Conservation (phyloP, 2,113 vertebrate genomes). For the Sapayoa aenigma region DNA sequence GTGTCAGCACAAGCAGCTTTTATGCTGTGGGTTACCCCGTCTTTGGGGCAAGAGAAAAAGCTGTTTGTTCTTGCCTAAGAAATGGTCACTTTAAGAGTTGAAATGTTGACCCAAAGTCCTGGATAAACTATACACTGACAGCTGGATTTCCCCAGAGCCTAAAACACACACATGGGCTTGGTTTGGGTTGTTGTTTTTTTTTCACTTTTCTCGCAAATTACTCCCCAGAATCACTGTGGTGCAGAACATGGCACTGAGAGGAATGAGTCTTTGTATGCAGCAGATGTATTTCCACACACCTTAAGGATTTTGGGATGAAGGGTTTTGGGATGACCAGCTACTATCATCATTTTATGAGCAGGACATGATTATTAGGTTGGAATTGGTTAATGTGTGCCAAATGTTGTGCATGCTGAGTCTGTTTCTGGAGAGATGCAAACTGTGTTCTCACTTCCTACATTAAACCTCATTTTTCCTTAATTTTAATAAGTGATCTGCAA, state of each 20-base stretch:
- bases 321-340: neutral
- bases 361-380: neutral
- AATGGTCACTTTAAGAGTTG: neutral
- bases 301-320: neutral
- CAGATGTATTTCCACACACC: neutral
- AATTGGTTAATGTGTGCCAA: neutral
- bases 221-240: neutral
- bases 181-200: neutral
- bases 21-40: fast-evolving
- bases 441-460: neutral
- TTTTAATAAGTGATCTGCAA: neutral
- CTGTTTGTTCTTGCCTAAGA: neutral
- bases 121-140: neutral
- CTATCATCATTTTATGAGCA: neutral
- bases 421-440: neutral
- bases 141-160: neutral
- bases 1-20: neutral
- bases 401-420: neutral
- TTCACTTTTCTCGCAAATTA: neutral
- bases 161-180: neutral
- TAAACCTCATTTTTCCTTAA: neutral
- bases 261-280: neutral
- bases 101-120: neutral
- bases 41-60: neutral
- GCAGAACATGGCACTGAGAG: neutral